A percentile compares a stretch with the other conserved stretches of the same genome.
Evolutionary conservation across 2,797 vertebrate genomes (phyloP).

Genomic region (Anabas testudineus): DNA sequence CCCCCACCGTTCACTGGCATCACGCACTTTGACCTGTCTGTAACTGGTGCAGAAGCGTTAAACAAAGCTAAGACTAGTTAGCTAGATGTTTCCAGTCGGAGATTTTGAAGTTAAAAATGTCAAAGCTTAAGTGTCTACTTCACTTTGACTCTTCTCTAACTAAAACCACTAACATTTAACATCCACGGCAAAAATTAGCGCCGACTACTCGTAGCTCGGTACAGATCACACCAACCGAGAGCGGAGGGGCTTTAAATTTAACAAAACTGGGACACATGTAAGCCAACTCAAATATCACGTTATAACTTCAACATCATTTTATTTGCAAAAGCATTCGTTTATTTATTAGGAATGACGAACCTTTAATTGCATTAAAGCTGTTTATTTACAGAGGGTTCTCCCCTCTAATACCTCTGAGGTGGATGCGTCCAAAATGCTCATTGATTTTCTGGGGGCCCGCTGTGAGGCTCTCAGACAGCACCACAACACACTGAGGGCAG

Average conservation of each 20-base stretch:
- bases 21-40: slow-evolving; percentile 73
- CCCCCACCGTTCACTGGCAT: slow-evolving; percentile 81
- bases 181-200: slow-evolving; percentile 56
- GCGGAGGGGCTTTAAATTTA: neutral
- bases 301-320: rapidly evolving
- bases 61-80: neutral
- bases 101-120: neutral
- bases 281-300: rapidly evolving
- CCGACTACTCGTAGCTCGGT: slow-evolving; percentile 42
- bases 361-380: rapidly evolving
- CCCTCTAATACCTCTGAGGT: slow-evolving; percentile 28
- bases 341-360: neutral
- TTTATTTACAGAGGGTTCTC: rapidly evolving
- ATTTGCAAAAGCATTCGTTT: rapidly evolving
- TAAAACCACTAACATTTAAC: slow-evolving; percentile 16
- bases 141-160: neutral
- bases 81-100: neutral
- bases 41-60: slow-evolving; percentile 22
- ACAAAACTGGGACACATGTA: neutral
- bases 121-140: neutral
- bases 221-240: slow-evolving; percentile 58
- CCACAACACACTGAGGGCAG: slow-evolving; percentile 36
- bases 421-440: slow-evolving; percentile 65
- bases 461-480: slow-evolving; percentile 56
- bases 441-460: slow-evolving; percentile 71